Conservation (phyloP, 2,888 invertebrate species). For the Zhengitettix transpicula region DNA sequence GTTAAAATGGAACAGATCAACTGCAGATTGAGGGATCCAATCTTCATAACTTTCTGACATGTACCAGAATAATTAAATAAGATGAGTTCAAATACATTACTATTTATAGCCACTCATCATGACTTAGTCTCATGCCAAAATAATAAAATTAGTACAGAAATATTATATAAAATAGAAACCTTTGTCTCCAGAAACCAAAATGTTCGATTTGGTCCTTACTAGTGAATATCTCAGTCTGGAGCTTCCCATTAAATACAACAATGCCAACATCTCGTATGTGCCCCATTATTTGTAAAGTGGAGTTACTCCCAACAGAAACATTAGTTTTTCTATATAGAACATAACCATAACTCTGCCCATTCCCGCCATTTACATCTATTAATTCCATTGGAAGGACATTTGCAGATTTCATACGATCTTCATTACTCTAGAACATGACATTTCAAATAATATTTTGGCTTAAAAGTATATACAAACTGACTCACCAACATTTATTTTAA, state of each 20-base stretch:
- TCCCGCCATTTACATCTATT: conserved; percentile 24
- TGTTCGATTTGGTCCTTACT: conserved; percentile 19
- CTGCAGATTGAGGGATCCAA: too few species aligned
- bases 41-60: too few species aligned
- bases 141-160: too few species aligned
- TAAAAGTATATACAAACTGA: too few species aligned
- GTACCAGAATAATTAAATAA: too few species aligned
- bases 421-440: background rate
- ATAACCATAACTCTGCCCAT: conserved; percentile 39
- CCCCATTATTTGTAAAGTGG: conserved; percentile 24
- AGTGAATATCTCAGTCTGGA: conserved; percentile 23
- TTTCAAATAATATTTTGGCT: too few species aligned
- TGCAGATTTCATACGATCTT: conserved; percentile 8
- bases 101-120: too few species aligned
- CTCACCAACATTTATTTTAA: too few species aligned
- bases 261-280: conserved; percentile 33
- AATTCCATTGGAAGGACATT: conserved; percentile 19
- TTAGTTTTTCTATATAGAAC: conserved; percentile 27
- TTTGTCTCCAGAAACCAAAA: conserved; percentile 27
- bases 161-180: conserved; percentile 10
- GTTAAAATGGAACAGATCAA: too few species aligned
- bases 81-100: too few species aligned
- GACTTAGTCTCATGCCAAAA: too few species aligned
- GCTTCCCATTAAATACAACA: conserved; percentile 28
- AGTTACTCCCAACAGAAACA: conserved; percentile 14